Evolutionary conservation across 2,888 invertebrate genomes (phyloP).

Genomic region (Sipha maydis): DNA sequence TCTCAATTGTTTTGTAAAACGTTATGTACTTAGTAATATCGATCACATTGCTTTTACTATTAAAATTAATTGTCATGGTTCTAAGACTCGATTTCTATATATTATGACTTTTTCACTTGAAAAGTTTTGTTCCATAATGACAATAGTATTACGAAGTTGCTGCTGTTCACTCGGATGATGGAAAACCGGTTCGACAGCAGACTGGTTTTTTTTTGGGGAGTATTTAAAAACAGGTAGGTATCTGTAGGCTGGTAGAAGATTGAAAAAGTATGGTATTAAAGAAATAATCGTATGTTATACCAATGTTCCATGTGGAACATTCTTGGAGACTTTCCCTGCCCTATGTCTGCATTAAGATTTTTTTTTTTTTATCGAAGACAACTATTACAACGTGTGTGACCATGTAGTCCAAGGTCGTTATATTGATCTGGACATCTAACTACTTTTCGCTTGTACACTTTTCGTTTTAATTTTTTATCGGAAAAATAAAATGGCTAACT

Average conservation of each 20-base stretch:
- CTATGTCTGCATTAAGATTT: background rate
- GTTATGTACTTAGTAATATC: too few species aligned
- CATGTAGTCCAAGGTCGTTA: constrained; percentile 29
- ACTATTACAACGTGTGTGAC: constrained; percentile 27
- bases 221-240: constrained; percentile 35
- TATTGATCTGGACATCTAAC: background rate
- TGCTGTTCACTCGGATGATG: background rate
- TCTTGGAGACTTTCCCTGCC: constrained; percentile 43
- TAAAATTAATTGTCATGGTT: background rate
- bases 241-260: constrained; percentile 21
- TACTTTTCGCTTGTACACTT: constrained; percentile 2
- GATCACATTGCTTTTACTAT: background rate
- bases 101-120: background rate
- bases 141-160: background rate
- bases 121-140: constrained; percentile 12
- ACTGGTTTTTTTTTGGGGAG: constrained; percentile 46
- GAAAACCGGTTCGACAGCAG: constrained; percentile 45
- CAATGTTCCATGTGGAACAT: constrained; percentile 33
- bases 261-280: constrained; percentile 42
- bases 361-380: constrained; percentile 7
- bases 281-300: background rate
- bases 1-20: too few species aligned
- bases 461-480: constrained; percentile 4
- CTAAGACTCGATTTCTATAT: background rate
- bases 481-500: background rate